Base-by-base conservation (phyloP, 2,797 vertebrate genomes). In the Meda fulgida region DNA sequence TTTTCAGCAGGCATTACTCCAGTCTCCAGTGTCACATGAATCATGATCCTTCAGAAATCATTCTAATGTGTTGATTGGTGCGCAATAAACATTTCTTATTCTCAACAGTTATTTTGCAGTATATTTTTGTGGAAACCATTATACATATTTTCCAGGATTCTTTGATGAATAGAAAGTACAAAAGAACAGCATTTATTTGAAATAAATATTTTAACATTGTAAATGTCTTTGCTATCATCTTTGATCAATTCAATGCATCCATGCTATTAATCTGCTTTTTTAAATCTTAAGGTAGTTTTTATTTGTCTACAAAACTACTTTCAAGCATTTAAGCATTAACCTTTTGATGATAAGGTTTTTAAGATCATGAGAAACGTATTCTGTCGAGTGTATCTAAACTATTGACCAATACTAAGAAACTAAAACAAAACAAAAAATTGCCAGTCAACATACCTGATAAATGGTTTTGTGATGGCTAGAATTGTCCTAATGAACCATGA, bases 401-500 rank as follows among this genome's bases (percentile, higher is more conserved):
- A 63, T 29, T 63, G 26, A 63, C 60, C 29, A 14, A 63, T 63
- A 16, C 13, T 63, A 63, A 31, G 16, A 31, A 29, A 65, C 1
- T 18, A 31, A 63, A 63, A 65, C 60, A 7, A 18, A n/a, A n/a
- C 10, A n/a, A 65, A 65, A 16, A 31, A 16, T 11, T 31, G 14
- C 1, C 48, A 34, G 31, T 36, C n/a, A 26, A 4, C 48, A 53
- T 96, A 99, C 98, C 98, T 99, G 96, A 99, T 99, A 93, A 99
- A 99, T 88, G 98, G 98, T 87, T 96, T 96, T 83, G 97, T 99
- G 73, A 99, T 94, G 83, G 97, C 96, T 87, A 99, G 93, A 92
- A 99, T 89, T 48, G 98, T 97, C 91, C 97, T 96, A 91, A 99
- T 99, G 87, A 99, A 99, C 98, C 98, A 99, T 0, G 97, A 98